Evolutionary conservation across 2,113 vertebrate genomes (phyloP), one percentile per base, ranked within the genome.

Genomic region (Eclectus roratus): DNA sequence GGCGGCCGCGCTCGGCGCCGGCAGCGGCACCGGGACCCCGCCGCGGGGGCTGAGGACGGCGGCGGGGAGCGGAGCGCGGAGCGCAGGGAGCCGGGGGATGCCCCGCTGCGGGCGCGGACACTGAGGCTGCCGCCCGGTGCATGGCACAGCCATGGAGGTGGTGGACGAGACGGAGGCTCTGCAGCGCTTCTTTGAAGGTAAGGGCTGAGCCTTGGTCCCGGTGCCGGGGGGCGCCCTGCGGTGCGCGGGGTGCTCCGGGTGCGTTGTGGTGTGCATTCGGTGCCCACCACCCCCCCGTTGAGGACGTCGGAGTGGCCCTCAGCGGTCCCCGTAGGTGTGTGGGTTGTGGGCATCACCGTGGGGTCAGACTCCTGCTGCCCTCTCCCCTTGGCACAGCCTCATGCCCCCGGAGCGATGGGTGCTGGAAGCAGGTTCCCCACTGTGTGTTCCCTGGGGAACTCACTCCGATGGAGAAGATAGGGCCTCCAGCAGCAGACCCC

Each of bases 131-230:
- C 60, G 90, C 65, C 91, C 64, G 86, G 84, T 94, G 96, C 93
- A 91, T 85, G 97, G 97, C 96, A 46, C 89, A 97, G 97, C 89
- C 96, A 99, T 99, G 99, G 99, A 99, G 97, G 99, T 99, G 98
- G 99, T 99, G 98, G 99, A 99, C 98, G 99, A 99, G 98, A 99
- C 99, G 61, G 99, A 99, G 97, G 99, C 99, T 96, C 98, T 99
- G 98, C 99, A 99, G 98, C 99, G 99, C 96, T 99, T 99, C 96
- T 99, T 99, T 74, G 99, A 99, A 99, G 99, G 99, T 99, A 98
- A 98, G 20, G 33, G 33, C 55, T 58, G 33, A 58, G 55, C 55
- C 20, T 58, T 17, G 10, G 6, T 25, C 28, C 12, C 5, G 15
- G 31, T 7, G 50, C 33, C n/a, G n/a, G n/a, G n/a, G n/a, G n/a